Evolutionary conservation across 1,140 invertebrate genomes (phyloP), one percentile per base, ranked within the genome.

Genomic region (Drosophila rhopaloa): DNA sequence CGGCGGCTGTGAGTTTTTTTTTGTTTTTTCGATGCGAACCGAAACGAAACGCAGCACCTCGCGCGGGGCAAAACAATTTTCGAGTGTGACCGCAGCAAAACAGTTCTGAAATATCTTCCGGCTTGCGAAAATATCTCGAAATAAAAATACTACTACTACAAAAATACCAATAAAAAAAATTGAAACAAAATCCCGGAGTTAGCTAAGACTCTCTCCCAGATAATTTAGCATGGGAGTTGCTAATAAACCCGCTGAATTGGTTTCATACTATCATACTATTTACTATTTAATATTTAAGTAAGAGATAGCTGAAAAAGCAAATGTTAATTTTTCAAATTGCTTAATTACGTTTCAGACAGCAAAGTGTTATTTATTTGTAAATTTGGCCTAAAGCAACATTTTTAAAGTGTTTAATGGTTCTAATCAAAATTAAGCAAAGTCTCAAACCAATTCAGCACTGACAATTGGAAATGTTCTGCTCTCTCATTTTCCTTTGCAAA

Each of bases 1-100:
- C 63, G 58, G 63, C 63, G 63, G 44, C 24, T 4, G n/a, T 19
- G 16, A 43, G 29, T 43, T 59, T 56, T 56, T 58, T 50, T 38
- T 40, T 7, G 11, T 40, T 11, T 19, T 32, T 35, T 47, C 14
- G 41, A 58, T 58, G 41, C 56, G 43, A 24, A 27, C 43, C 41
- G 56, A 59, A 35, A 59, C 27, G 56, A 47, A 59, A 53, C 50
- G 14, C 50, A 53, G 50, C 50, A 53, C 50, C 50, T 53, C 50
- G 56, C 43, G 56, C 29, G 56, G 43, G 43, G 16, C 24, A 24
- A 32, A 59, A 59, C 29, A 48, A 37, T 37, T 53, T 51, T 37
- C 29, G 27, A 35, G 27, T 53, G n/a, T 53, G 50, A 53, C 50
- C 48, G 48, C 13, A 14, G 27, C 0, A 13, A 7, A 1, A 32